Conservation (phyloP, 2,113 vertebrate species). For the Paracyprichromis sp. region DNA sequence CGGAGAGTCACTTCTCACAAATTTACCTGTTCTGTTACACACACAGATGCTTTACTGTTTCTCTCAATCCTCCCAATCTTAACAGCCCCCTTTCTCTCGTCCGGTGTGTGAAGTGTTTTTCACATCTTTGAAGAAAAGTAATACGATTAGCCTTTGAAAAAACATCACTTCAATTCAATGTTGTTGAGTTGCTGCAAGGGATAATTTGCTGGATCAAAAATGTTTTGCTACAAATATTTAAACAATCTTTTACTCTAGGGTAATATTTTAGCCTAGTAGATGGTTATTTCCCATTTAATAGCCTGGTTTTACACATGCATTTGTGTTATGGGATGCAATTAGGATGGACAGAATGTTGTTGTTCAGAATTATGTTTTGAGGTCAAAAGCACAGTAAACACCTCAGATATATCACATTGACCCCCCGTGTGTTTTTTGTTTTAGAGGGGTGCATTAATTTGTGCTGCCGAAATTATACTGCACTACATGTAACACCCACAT, state of each 20-base stretch:
- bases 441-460: not conserved
- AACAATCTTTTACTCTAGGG: conserved; percentile 22
- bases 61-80: not conserved
- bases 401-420: conserved; percentile 3
- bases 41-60: not conserved
- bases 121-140: conserved; percentile 37
- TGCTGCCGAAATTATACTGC: conserved; percentile 15
- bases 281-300: conserved; percentile 41
- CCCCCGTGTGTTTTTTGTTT: conserved; percentile 3
- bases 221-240: conserved; percentile 37
- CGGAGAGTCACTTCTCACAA: conserved; percentile 21
- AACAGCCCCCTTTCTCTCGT: not conserved
- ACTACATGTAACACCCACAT: conserved; percentile 21
- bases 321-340: conserved; percentile 26
- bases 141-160: conserved; percentile 44
- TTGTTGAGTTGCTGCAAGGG: conserved; percentile 36
- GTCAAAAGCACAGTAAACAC: conserved; percentile 45
- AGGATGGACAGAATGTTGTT: not conserved
- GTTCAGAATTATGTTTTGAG: conserved; percentile 30
- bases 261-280: conserved; percentile 19
- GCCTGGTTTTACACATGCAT: conserved; percentile 6
- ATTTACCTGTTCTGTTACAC: conserved; percentile 1
- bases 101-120: conserved; percentile 11
- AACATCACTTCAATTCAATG: conserved; percentile 3
- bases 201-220: conserved; percentile 44